Evolutionary conservation across 2,797 vertebrate genomes (phyloP).

Genomic region (Chloroceryle inda): DNA sequence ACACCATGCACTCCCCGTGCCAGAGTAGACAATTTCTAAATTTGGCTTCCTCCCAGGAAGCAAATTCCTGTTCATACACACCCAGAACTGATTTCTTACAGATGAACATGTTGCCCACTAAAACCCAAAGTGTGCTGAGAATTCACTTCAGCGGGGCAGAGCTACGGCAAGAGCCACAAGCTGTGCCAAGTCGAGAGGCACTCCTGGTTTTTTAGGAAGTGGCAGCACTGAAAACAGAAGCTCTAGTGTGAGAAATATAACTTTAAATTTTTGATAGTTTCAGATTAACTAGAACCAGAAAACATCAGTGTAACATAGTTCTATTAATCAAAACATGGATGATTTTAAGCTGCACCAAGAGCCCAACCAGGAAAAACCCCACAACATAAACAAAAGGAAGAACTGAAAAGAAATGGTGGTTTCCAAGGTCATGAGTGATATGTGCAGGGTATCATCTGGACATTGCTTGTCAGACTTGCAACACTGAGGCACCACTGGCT

Average conservation of each 20-base stretch:
- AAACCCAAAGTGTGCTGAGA: neutral
- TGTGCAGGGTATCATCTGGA: neutral
- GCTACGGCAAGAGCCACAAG: neutral
- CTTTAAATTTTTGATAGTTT: neutral
- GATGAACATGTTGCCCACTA: neutral
- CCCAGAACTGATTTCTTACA: constrained; percentile 35
- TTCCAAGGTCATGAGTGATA: neutral
- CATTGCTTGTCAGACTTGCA: neutral
- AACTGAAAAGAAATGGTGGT: neutral
- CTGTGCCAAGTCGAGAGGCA: fast-evolving
- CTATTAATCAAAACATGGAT: neutral
- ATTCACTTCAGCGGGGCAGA: neutral
- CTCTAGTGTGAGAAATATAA: neutral
- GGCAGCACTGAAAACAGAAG: neutral
- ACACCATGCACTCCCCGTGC: fast-evolving
- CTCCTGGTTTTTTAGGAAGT: neutral
- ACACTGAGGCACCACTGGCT: neutral
- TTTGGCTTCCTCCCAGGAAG: neutral
- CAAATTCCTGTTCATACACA: constrained; percentile 37
- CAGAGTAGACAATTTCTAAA: neutral
- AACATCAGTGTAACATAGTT: neutral
- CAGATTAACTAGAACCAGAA: neutral
- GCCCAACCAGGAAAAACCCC: neutral
- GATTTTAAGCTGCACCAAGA: neutral
- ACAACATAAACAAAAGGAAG: neutral